Conservation (phyloP, 2,113 vertebrate species). For the Spea bombifrons region DNA sequence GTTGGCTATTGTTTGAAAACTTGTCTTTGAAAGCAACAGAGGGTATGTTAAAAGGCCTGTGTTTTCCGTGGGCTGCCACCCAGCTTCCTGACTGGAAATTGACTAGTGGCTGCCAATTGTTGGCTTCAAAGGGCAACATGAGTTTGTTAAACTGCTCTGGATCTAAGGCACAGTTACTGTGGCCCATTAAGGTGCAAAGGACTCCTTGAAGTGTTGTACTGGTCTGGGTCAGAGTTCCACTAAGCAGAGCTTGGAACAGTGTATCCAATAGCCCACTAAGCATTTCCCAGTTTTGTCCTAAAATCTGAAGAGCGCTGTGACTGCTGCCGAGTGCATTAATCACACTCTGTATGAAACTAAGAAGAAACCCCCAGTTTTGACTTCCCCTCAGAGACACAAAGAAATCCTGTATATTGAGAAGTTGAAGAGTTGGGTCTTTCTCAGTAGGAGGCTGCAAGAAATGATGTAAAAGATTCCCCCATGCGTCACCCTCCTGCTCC, state of each 20-base stretch:
- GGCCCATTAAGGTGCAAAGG: constrained; percentile 73
- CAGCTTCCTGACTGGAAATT: constrained; percentile 69
- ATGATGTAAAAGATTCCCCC: constrained; percentile 69
- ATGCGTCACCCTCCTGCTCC: constrained; percentile 71
- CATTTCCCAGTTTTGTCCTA: constrained; percentile 80
- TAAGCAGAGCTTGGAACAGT: constrained; percentile 71
- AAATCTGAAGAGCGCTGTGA: constrained; percentile 66
- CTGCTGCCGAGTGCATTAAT: constrained; percentile 70
- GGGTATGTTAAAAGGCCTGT: constrained; percentile 67
- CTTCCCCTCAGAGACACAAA: constrained; percentile 81
- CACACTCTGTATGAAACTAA: constrained; percentile 74
- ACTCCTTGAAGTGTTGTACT: constrained; percentile 70
- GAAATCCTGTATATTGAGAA: constrained; percentile 74
- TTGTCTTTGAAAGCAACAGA: constrained; percentile 56
- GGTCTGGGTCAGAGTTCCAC: constrained; percentile 71
- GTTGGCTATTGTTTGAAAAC: constrained; percentile 53
- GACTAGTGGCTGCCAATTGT: constrained; percentile 78
- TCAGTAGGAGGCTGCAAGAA: constrained; percentile 65
- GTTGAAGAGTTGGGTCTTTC: constrained; percentile 66
- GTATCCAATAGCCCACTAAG: constrained; percentile 75
- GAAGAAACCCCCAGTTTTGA: constrained; percentile 76
- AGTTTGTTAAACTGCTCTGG: constrained; percentile 77
- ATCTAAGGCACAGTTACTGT: constrained; percentile 69
- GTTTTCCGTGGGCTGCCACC: constrained; percentile 54
- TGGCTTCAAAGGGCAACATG: constrained; percentile 69